phyloP scores from a whole-genome alignment of 1,140 invertebrate species.

The Eciton burchellii region DNA sequence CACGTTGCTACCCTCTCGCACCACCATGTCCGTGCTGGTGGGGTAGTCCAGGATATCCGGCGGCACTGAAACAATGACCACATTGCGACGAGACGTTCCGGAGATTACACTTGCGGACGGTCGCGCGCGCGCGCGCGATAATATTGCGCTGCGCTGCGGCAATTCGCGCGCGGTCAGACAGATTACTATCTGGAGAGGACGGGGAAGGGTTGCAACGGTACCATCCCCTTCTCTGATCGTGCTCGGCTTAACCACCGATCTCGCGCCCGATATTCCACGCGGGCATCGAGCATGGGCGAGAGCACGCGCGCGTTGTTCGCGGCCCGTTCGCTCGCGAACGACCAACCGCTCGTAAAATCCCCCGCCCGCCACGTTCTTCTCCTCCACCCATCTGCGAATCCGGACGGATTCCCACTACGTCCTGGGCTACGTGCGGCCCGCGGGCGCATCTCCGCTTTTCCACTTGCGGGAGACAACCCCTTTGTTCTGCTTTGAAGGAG shows the following conservation, averaged over 20 bases:
- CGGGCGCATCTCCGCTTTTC: not conserved
- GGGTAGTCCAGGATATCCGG: slow-evolving; percentile 95
- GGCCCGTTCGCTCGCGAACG: slow-evolving; percentile 19
- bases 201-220: not conserved
- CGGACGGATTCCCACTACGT: slow-evolving; percentile 15
- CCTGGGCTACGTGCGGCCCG: slow-evolving; percentile 4
- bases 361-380: not conserved
- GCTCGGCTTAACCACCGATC: not conserved
- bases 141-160: slow-evolving; percentile 7
- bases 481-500: slow-evolving; percentile 48
- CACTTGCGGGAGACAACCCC: slow-evolving; percentile 6
- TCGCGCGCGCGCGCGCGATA: slow-evolving; percentile 18
- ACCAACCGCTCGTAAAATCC: slow-evolving; percentile 69
- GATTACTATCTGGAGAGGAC: slow-evolving; percentile 70
- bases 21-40: slow-evolving; percentile 94
- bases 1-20: slow-evolving; percentile 94
- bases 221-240: slow-evolving; percentile 21
- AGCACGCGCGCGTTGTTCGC: slow-evolving; percentile 28
- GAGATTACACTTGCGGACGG: not conserved
- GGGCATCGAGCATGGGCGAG: not conserved
- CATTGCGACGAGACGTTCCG: slow-evolving; percentile 57
- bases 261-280: slow-evolving; percentile 62
- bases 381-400: slow-evolving; percentile 19
- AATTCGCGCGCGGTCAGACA: slow-evolving; percentile 51
- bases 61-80: slow-evolving; percentile 89